phyloP scores from a whole-genome alignment of 2,888 invertebrate genomes.

The Napeogenes inachia region DNA sequence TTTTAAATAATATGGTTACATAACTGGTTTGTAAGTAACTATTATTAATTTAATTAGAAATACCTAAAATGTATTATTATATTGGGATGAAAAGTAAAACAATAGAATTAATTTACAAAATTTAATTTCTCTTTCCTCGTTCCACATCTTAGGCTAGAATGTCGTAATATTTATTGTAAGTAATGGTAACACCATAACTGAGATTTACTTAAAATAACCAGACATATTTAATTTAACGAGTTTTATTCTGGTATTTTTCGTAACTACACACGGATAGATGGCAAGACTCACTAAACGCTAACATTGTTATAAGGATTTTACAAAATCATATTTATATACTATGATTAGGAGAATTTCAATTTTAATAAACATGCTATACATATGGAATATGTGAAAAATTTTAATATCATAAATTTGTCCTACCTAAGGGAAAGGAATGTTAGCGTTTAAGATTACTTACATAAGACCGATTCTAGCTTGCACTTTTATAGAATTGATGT shows the following conservation, averaged over 20 bases:
- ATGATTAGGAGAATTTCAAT: slow-evolving; percentile 9
- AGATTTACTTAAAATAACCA: slow-evolving; percentile 41
- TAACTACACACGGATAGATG: slow-evolving; percentile 62
- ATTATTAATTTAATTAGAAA: too few species aligned
- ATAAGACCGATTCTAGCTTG: slow-evolving; percentile 27
- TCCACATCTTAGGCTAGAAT: slow-evolving; percentile 68
- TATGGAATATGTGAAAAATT: slow-evolving; percentile 27
- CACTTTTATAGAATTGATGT: background rate
- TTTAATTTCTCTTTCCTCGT: slow-evolving; percentile 66
- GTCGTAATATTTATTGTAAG: slow-evolving; percentile 61
- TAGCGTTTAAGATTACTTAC: slow-evolving; percentile 71
- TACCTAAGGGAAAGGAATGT: slow-evolving; percentile 58
- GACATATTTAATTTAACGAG: slow-evolving; percentile 31
- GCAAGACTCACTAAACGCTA: slow-evolving; percentile 76
- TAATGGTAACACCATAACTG: slow-evolving; percentile 74
- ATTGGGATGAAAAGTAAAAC: slow-evolving; percentile 42
- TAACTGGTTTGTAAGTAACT: too few species aligned
- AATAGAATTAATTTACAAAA: slow-evolving; percentile 67
- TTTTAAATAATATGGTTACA: too few species aligned
- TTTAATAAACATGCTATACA: slow-evolving; percentile 11
- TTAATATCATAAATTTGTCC: slow-evolving; percentile 12
- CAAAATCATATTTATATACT: slow-evolving; percentile 19
- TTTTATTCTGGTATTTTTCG: slow-evolving; percentile 41
- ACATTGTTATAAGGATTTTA: slow-evolving; percentile 46
- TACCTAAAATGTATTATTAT: background rate